Evolutionary conservation across 2,797 vertebrate genomes (phyloP).

Genomic region (Pogonophryne albipinna): DNA sequence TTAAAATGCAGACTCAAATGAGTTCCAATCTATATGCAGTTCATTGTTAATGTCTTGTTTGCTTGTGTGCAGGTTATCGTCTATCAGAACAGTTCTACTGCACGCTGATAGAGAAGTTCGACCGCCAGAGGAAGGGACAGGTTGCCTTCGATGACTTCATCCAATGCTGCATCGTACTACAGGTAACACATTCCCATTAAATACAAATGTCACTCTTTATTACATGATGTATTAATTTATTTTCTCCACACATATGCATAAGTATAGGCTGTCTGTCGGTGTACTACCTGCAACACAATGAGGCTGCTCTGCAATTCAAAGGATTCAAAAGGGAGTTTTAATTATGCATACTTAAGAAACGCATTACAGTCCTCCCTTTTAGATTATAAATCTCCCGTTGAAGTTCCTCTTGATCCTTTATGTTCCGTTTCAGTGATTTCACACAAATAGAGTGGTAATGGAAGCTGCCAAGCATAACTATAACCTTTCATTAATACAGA

Average conservation of each 20-base stretch:
- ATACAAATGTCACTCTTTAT: neutral
- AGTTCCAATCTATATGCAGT: neutral
- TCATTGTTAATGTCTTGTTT: neutral
- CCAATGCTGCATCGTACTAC: constrained; percentile 98
- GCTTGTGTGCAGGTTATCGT: constrained; percentile 90
- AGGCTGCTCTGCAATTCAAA: constrained; percentile 15
- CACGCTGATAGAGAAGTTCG: constrained; percentile 97
- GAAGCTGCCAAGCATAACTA: constrained; percentile 17
- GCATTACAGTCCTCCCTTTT: constrained; percentile 7
- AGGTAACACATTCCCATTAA: constrained; percentile 84
- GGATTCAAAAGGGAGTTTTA: constrained; percentile 18
- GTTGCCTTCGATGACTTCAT: constrained; percentile 99
- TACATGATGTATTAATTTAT: neutral
- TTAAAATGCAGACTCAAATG: neutral
- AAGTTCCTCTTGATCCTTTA: constrained; percentile 10
- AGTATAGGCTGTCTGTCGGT: neutral
- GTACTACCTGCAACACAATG: neutral
- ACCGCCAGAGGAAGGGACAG: constrained; percentile 96
- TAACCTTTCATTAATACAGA: neutral
- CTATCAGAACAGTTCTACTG: constrained; percentile 97
- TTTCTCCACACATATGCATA: neutral
- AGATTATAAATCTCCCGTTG: constrained; percentile 5
- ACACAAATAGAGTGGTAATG: neutral
- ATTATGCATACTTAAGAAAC: constrained; percentile 23
- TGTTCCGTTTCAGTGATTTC: constrained; percentile 13